These are phyloP conservation scores for Vespertilio murinus DNA, from an alignment of 2,797 vertebrate genomes.

Conservation along the genomic window DNA sequence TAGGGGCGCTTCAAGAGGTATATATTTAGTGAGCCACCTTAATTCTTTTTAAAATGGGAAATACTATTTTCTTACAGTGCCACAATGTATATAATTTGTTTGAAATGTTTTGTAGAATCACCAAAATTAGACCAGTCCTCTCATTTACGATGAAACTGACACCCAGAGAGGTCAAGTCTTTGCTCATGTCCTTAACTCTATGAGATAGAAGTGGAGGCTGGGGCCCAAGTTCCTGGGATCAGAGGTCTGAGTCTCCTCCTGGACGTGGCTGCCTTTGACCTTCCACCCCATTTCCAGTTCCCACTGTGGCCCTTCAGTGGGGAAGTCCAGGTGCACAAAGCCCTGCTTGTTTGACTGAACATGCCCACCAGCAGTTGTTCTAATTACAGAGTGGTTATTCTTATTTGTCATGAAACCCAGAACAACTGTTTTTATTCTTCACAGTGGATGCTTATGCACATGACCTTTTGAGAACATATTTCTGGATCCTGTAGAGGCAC, in stretches of 20 bases:
- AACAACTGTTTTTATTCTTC: slow-evolving; percentile 72
- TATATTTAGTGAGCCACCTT: slow-evolving; percentile 22
- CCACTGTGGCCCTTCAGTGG: background rate
- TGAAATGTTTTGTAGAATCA: background rate
- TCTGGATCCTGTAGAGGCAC: slow-evolving; percentile 45
- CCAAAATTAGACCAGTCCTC: background rate
- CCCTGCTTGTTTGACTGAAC: background rate
- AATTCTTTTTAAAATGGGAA: background rate
- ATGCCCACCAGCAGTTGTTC: slow-evolving; percentile 24
- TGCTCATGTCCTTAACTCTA: background rate
- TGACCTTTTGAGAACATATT: slow-evolving; percentile 54
- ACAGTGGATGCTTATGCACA: slow-evolving; percentile 49
- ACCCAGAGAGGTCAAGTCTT: background rate
- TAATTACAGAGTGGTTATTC: background rate
- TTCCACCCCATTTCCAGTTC: background rate
- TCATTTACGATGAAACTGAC: background rate
- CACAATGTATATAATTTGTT: background rate
- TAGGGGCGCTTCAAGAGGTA: background rate
- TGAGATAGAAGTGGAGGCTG: background rate
- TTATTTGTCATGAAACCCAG: slow-evolving; percentile 21
- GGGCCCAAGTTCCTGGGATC: background rate
- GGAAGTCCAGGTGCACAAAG: slow-evolving; percentile 57
- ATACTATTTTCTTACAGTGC: background rate
- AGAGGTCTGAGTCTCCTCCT: rapidly evolving
- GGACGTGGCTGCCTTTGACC: background rate